phyloP scores from a whole-genome alignment of 2,888 invertebrate genomes.

The Limnephilus marmoratus region DNA sequence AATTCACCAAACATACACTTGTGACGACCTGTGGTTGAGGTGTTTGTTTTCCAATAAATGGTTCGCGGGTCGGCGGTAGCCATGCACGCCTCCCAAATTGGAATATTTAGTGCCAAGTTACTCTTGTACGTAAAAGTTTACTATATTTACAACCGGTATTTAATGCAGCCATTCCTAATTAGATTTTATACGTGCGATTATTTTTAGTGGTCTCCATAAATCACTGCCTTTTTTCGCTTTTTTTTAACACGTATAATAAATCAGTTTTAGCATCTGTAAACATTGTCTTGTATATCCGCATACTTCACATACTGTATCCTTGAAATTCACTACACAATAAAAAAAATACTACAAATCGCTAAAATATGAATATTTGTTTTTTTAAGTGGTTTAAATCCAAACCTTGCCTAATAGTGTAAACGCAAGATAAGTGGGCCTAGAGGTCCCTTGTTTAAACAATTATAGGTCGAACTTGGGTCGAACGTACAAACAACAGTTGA shows the following conservation, averaged over 20 bases:
- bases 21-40: too few relatives aligned
- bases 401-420: background rate
- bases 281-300: background rate
- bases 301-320: background rate
- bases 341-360: background rate
- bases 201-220: background rate
- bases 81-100: too few relatives aligned
- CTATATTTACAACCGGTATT: background rate
- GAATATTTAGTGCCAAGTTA: background rate
- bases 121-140: background rate
- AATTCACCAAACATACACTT: too few relatives aligned
- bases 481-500: too few relatives aligned
- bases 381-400: background rate
- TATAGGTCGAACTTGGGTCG: too few relatives aligned
- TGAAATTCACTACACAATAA: background rate
- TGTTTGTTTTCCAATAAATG: too few relatives aligned
- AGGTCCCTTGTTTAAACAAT: background rate
- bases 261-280: constrained; percentile 2
- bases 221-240: background rate
- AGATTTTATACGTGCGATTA: background rate
- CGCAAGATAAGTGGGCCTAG: background rate
- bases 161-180: background rate
- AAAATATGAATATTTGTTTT: background rate
- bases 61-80: too few relatives aligned
- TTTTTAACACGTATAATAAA: background rate